phyloP scores from a whole-genome alignment of 2,113 vertebrate species.

The Smithornis capensis region DNA sequence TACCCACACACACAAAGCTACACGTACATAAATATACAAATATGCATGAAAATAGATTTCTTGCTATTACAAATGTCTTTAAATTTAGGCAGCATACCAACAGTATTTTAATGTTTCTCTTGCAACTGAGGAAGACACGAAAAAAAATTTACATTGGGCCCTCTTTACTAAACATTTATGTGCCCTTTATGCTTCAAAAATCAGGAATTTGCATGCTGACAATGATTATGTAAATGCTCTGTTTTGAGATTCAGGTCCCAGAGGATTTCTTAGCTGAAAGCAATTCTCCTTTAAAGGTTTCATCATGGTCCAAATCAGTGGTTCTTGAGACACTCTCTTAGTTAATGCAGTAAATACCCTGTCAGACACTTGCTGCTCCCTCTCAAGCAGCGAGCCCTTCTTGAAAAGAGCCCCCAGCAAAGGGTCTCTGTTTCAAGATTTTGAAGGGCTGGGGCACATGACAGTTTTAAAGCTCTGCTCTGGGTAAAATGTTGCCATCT shows the following conservation, averaged over 20 bases:
- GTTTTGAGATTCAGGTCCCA: conserved; percentile 26
- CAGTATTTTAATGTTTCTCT: neutral
- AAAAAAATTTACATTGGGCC: neutral
- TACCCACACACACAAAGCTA: neutral
- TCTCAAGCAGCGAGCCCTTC: neutral
- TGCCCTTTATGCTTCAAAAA: conserved; percentile 38
- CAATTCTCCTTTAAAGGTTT: conserved; percentile 47
- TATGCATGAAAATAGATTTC: neutral
- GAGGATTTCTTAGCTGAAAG: conserved; percentile 30
- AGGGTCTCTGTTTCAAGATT: neutral
- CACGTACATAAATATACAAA: neutral
- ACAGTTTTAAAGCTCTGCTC: neutral
- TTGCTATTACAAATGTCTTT: neutral
- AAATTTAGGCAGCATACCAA: neutral
- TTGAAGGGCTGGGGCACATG: neutral
- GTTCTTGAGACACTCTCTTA: neutral
- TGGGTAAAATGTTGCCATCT: neutral
- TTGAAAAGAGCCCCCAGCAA: neutral
- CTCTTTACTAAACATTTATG: conserved; percentile 6
- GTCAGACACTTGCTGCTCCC: neutral
- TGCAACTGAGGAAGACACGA: neutral
- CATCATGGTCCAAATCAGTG: neutral
- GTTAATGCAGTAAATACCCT: neutral
- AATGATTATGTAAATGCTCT: conserved; percentile 44
- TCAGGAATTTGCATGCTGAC: conserved; percentile 43